phyloP scores from a whole-genome alignment of 1,140 invertebrate species.

The Myzus persicae region DNA sequence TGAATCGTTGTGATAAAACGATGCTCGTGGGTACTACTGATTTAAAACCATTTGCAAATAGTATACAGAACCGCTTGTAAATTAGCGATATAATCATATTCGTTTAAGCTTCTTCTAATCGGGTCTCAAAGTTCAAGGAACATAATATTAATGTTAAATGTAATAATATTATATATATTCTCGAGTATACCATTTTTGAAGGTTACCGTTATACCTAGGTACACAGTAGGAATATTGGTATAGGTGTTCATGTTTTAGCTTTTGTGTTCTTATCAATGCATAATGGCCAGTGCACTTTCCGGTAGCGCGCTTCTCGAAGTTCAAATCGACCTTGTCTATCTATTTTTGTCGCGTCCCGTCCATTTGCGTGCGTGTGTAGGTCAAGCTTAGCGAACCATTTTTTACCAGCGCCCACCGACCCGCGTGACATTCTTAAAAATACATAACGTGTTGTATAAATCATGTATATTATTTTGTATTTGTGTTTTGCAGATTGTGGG shows the following conservation, averaged over 20 bases:
- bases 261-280: not conserved
- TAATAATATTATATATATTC: not conserved
- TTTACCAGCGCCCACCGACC: not conserved
- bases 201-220: not conserved
- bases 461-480: slow-evolving; percentile 7
- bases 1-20: not conserved
- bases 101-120: not conserved
- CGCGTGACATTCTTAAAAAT: not conserved
- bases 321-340: not conserved
- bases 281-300: not conserved
- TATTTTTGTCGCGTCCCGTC: not conserved
- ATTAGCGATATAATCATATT: not conserved
- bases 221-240: not conserved
- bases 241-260: not conserved
- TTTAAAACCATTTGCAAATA: not conserved
- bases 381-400: not conserved
- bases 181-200: not conserved
- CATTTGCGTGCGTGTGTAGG: not conserved
- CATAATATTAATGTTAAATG: not conserved
- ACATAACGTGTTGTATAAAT: not conserved
- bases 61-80: not conserved
- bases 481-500: slow-evolving; percentile 24
- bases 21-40: not conserved
- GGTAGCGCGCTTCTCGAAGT: not conserved
- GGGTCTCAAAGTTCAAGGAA: not conserved